Evolutionary conservation across 2,888 invertebrate species (phyloP), one percentile per base, ranked within the genome.

Genomic region (Hoplodrina ambigua): DNA sequence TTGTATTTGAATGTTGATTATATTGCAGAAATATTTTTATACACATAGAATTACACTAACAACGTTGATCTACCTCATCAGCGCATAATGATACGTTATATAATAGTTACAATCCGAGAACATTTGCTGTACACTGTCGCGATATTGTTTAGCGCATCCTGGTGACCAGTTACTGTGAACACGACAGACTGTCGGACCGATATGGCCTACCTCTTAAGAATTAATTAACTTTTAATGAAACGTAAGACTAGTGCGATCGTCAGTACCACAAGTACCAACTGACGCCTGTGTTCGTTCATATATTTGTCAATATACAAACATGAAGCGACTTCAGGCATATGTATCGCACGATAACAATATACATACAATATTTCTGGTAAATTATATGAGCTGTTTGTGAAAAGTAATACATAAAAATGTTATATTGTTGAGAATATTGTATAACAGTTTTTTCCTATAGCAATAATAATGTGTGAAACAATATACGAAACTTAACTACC

Each of bases 1-100:
- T 95, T 94, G 93, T 95, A 95, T 94, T 94, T 95, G 86, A 94
- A 93, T 94, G 95, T 96, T 95, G 89, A 94, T 93, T 94, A 94
- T 95, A 95, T 94, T 93, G 90, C 95, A 94, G 91, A 95, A 95
- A 92, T 96, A 96, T 96, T 96, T 96, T 96, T 96, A 96, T 95
- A 96, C 92, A 93, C 88, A 92, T 92, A 92, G 90, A 91, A 89
- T 92, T 85, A 92, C 93, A 92, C 85, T 90, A 86, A 91, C 92
- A 92, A 91, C 88, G 89, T 91, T 91, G 86, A 94, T 91, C 95
- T 95, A 96, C 95, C 95, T 96, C 95, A 94, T 88, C 92, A 92
- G 90, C 87, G 88, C 91, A 89, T 91, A 89, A 79, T 72, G 74
- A 82, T 75, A 81, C 41, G 63, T 46, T 66, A 63, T 67, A 69